Percentiles rank a stretch among this genome's conserved stretches.
phyloP scores from a whole-genome alignment of 2,888 invertebrate genomes.

The Globia sparganii region DNA sequence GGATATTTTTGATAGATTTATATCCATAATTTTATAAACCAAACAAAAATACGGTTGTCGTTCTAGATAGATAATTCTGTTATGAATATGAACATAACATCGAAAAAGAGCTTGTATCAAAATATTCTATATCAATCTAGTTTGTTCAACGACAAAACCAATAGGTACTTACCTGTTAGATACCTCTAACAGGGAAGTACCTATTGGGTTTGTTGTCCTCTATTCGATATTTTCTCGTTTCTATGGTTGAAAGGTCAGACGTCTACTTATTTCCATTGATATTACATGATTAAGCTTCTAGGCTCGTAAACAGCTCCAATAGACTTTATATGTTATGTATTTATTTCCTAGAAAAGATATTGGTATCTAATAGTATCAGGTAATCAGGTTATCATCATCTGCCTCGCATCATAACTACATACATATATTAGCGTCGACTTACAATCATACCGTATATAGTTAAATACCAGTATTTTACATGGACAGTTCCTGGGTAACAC shows the following conservation, averaged over 20 bases:
- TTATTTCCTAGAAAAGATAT: slow-evolving; percentile 2
- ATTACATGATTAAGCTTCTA: slow-evolving; percentile 21
- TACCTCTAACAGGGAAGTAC: background rate
- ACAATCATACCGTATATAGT: background rate
- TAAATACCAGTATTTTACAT: background rate
- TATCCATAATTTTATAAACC: no score
- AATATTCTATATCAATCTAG: no score
- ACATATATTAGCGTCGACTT: background rate
- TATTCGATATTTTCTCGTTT: slow-evolving; percentile 15
- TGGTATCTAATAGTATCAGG: background rate
- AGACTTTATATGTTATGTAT: slow-evolving; percentile 6
- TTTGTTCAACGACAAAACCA: background rate
- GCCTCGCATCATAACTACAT: background rate
- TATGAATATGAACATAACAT: background rate
- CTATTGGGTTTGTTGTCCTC: background rate
- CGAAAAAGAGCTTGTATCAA: background rate
- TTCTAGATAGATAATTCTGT: background rate
- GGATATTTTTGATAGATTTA: no score
- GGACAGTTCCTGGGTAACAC: background rate
- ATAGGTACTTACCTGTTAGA: background rate
- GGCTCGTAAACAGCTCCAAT: background rate
- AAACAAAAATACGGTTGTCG: background rate
- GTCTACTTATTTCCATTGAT: slow-evolving; percentile 23
- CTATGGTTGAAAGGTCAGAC: slow-evolving; percentile 17
- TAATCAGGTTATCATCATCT: background rate